A percentile compares a stretch with the other conserved stretches of the same genome.
Evolutionary conservation across 2,113 vertebrate species (phyloP).

Genomic region (Chaetorhynchus papuensis): DNA sequence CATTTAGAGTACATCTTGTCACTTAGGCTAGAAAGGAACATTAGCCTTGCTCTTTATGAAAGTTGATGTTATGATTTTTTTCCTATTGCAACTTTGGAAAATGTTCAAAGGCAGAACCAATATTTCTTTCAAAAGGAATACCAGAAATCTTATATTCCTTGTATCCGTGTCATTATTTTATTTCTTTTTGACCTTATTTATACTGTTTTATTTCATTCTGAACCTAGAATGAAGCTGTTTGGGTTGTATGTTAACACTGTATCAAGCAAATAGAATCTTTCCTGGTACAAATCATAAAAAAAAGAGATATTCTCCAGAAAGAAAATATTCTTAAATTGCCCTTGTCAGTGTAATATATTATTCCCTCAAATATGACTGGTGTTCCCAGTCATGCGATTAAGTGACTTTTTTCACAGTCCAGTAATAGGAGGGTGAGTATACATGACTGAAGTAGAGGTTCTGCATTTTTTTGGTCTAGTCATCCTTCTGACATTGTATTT

Average conservation of each 20-base stretch:
- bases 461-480: not conserved
- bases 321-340: not conserved
- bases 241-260: not conserved
- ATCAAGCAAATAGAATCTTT: not conserved
- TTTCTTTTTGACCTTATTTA: not conserved
- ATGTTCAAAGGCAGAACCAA: not conserved
- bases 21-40: not conserved
- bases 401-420: not conserved
- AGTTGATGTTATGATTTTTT: not conserved
- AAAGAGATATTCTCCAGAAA: not conserved
- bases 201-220: not conserved
- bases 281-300: not conserved
- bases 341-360: not conserved
- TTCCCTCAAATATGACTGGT: not conserved
- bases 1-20: not conserved
- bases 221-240: not conserved
- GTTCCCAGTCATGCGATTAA: not conserved
- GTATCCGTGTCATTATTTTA: not conserved
- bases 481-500: not conserved
- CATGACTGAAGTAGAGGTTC: not conserved
- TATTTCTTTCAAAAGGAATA: not conserved
- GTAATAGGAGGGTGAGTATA: not conserved
- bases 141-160: not conserved
- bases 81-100: not conserved
- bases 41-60: not conserved